These are phyloP conservation scores for Cladorhizidae sp. DNA, from an alignment of 37 sponge, comb jelly and placozoan species.

Conservation along the genomic window DNA sequence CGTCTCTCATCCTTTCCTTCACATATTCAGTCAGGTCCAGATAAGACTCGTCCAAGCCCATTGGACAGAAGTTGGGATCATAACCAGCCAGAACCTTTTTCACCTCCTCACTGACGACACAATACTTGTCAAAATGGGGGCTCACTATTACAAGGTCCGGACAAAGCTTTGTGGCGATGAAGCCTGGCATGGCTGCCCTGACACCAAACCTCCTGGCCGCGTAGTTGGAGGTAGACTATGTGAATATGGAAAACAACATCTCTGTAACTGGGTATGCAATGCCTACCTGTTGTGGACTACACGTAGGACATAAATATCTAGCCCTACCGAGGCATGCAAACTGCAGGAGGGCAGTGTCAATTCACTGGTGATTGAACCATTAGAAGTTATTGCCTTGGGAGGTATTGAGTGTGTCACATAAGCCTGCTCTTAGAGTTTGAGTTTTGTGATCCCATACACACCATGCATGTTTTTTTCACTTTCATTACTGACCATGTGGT, in stretches of 20 bases:
- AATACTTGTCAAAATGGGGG: conserved; percentile 79
- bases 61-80: conserved; percentile 80
- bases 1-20: not conserved
- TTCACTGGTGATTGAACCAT: not conserved
- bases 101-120: conserved; percentile 63
- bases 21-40: conserved; percentile 83
- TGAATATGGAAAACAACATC: too few species aligned
- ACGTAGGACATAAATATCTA: too few species aligned
- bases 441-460: too few species aligned
- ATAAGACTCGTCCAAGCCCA: conserved; percentile 88
- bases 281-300: too few species aligned
- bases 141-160: conserved; percentile 86
- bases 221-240: conserved; percentile 95
- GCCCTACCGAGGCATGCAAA: too few species aligned
- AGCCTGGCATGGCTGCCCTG: conserved; percentile 97
- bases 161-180: conserved; percentile 94
- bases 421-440: too few species aligned
- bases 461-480: too few species aligned
- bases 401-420: too few species aligned
- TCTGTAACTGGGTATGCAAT: too few species aligned
- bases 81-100: conserved; percentile 69
- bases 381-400: not conserved
- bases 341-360: too few species aligned
- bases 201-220: conserved; percentile 90
- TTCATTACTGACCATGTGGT: too few species aligned